Evolutionary conservation across 2,888 invertebrate genomes (phyloP).

Genomic region (Notocelia uddmanniana): DNA sequence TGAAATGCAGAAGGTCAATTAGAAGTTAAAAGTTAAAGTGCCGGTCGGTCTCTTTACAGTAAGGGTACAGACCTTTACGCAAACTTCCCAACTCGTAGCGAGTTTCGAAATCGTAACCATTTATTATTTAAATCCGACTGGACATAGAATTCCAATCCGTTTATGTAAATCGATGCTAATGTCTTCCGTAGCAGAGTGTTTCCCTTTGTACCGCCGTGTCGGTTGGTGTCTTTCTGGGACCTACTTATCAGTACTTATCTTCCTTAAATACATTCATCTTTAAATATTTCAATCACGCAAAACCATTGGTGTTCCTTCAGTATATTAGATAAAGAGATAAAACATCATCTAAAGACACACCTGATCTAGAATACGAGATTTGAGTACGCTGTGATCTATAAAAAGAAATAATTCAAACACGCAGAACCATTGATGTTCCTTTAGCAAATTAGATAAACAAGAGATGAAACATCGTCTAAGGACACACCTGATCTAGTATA

Average conservation of each 20-base stretch:
- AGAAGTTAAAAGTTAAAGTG: conserved; percentile 10
- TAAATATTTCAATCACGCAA: neutral
- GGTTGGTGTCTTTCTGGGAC: conserved; percentile 11
- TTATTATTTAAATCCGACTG: conserved; percentile 73
- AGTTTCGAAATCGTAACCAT: conserved; percentile 61
- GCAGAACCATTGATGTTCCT: neutral
- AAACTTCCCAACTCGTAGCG: conserved; percentile 50
- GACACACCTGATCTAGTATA: conserved; percentile 60
- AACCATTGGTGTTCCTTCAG: conserved; percentile 1
- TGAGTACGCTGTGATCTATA: conserved; percentile 63
- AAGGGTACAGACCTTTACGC: conserved; percentile 45
- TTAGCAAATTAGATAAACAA: conserved; percentile 28
- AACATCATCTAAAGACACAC: conserved; percentile 50
- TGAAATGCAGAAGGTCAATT: conserved; percentile 23
- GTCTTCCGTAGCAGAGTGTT: conserved; percentile 59
- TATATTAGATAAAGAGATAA: conserved; percentile 32
- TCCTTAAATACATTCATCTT: neutral
- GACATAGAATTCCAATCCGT: conserved; percentile 71
- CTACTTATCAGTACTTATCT: conserved; percentile 1
- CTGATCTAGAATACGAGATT: conserved; percentile 61
- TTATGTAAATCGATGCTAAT: conserved; percentile 77
- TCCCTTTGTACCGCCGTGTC: conserved; percentile 46
- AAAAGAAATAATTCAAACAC: conserved; percentile 54
- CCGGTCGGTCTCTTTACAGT: conserved; percentile 39
- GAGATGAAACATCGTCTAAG: conserved; percentile 37